These are phyloP conservation scores for Oreocharis arfaki DNA, from an alignment of 2,113 vertebrate species.

Conservation along the genomic window DNA sequence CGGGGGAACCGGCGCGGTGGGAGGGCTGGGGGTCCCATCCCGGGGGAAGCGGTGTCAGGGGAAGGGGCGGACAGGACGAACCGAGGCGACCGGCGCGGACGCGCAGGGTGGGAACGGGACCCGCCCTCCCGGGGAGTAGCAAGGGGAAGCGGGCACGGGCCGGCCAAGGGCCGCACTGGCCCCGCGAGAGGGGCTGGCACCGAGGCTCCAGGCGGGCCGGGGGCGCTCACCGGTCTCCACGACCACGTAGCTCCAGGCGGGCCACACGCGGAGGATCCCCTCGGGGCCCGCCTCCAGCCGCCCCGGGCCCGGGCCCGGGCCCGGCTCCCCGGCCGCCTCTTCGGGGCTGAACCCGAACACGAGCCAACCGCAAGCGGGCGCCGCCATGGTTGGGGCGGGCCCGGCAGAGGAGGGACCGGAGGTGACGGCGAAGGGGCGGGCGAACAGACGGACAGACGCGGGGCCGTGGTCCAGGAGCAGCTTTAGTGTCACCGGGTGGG, in stretches of 20 bases:
- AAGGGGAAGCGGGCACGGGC: not conserved
- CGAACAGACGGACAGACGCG: not conserved
- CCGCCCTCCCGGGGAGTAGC: not conserved
- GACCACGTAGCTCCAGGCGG: constrained; percentile 72
- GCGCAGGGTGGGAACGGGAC: not conserved
- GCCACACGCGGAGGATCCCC: not conserved
- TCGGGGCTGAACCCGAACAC: not conserved
- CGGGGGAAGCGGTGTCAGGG: not conserved
- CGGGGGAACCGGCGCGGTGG: no score
- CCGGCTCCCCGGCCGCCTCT: not conserved
- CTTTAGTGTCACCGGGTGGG: not conserved
- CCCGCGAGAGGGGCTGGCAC: not conserved
- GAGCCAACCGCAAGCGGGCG: not conserved
- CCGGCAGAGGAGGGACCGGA: not conserved
- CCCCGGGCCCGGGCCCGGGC: not conserved
- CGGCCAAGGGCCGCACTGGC: not conserved
- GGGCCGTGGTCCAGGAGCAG: not conserved
- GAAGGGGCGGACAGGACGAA: no score
- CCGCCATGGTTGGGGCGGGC: not conserved
- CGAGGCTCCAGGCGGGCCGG: not conserved
- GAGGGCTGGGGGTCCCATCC: no score
- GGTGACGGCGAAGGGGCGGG: not conserved
- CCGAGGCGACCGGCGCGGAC: not conserved
- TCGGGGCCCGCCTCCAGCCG: not conserved
- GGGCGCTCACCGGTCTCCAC: constrained; percentile 50